Percentiles rank a stretch among this genome's conserved stretches.
These are phyloP conservation scores for Eupithecia abbreviata DNA, from an alignment of 2,888 invertebrate genomes.

Conservation along the genomic window DNA sequence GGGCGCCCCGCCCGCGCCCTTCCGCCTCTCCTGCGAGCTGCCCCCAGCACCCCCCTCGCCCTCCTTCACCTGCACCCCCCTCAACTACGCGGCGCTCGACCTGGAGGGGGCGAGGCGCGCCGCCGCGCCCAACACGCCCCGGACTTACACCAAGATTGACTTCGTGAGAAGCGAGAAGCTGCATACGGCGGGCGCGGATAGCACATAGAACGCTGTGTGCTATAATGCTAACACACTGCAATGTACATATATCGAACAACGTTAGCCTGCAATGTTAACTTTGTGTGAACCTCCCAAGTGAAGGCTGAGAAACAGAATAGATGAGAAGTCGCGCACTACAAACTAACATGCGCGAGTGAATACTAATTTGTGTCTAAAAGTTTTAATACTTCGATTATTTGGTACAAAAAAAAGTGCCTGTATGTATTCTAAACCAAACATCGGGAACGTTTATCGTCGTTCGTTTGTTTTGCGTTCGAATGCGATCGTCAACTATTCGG, in stretches of 20 bases:
- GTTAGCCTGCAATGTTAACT: neutral
- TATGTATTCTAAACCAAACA: neutral
- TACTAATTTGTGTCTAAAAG: neutral
- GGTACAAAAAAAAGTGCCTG: neutral
- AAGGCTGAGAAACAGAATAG: neutral
- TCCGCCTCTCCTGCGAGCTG: conserved; percentile 44
- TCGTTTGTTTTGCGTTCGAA: conserved; percentile 7
- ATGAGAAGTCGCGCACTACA: neutral
- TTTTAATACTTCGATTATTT: neutral
- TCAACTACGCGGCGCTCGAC: conserved; percentile 77
- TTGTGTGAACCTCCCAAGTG: neutral
- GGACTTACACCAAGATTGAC: conserved; percentile 92
- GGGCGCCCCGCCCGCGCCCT: conserved; percentile 50
- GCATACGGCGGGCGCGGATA: conserved; percentile 53
- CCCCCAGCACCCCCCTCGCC: conserved; percentile 28
- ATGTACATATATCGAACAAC: neutral
- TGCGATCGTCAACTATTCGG: neutral
- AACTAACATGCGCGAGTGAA: conserved; percentile 4
- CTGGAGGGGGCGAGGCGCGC: conserved; percentile 67
- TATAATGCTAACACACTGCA: neutral
- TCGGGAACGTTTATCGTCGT: conserved; percentile 11
- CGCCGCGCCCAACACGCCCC: conserved; percentile 72
- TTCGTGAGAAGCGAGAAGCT: conserved; percentile 86
- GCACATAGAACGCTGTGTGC: conserved; percentile 44
- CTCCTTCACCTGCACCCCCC: conserved; percentile 45